Evolutionary conservation across 2,797 vertebrate genomes (phyloP), one percentile per base, ranked within the genome.

Genomic region (Threskiornis aethiopicus): DNA sequence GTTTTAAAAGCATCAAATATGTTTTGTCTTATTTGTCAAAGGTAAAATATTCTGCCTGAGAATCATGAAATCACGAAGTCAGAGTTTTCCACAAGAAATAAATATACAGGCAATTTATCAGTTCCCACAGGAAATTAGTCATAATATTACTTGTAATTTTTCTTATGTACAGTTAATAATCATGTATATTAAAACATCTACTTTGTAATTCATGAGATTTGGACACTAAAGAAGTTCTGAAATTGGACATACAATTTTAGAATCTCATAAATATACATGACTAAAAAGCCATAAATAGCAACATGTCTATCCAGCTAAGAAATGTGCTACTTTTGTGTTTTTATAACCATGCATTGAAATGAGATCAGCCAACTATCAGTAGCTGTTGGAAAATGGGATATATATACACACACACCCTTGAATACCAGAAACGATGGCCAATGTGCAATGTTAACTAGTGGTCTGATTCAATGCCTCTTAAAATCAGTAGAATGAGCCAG

Each of bases 181-280:
- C 22, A 79, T 39, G 21, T 71, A 71, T 88, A 89, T 93, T 95
- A 96, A 96, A 97, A 89, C 33, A 78, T 42, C 89, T 87, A 83
- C 65, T 95, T 97, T 90, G 83, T 94, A 97, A 96, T 96, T 96
- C 17, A 87, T 84, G 78, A 88, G 47, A 84, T 95, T 83, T 70
- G 96, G 85, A 90, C 69, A 93, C 18, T 61, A 94, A 89, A 88
- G 64, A 88, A 52, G 24, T 82, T 82, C 71, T 92, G 86, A 96
- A 97, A 94, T 94, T 94, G 89, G 69, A 90, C 41, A 83, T 91
- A 78, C 59, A 44, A 89, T 96, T 97, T 97, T 97, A 97, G 90
- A 96, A 96, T 41, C 93, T 96, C 93, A 95, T 83, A 90, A 89
- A 96, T 96, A 97, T 95, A 37, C 75, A 90, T 96, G 69, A 91